phyloP scores from a whole-genome alignment of 2,113 vertebrate species.

The Alligator sinensis region DNA sequence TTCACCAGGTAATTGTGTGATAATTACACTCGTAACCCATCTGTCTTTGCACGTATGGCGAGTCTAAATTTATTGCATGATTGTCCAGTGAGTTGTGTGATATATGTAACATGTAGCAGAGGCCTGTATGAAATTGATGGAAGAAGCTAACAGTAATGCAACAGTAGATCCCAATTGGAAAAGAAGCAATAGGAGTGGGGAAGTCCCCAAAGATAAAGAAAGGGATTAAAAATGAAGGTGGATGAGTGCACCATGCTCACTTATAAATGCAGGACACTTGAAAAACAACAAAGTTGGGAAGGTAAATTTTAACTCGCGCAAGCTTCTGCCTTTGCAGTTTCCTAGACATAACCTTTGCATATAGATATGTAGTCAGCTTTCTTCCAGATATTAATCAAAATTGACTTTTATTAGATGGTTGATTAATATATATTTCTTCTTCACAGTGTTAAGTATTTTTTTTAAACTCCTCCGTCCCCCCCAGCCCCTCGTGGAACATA shows the following conservation, averaged over 20 bases:
- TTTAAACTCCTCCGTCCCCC: background rate
- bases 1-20: no score
- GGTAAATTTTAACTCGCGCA: background rate
- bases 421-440: background rate
- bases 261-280: background rate
- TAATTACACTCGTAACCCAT: no score
- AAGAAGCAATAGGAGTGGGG: background rate
- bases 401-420: background rate
- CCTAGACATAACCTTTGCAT: background rate
- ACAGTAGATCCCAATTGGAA: background rate
- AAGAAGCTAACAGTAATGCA: background rate
- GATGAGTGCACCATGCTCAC: background rate
- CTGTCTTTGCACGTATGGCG: no score
- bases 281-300: background rate
- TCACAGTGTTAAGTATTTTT: background rate
- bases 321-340: background rate
- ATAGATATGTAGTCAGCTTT: background rate
- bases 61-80: no score
- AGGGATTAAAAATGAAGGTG: background rate
- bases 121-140: no score
- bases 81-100: no score
- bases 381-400: background rate
- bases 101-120: no score
- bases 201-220: background rate
- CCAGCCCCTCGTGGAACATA: background rate